phyloP scores from a whole-genome alignment of 2,797 vertebrate genomes.

The Hyperoplus lanceolatus region DNA sequence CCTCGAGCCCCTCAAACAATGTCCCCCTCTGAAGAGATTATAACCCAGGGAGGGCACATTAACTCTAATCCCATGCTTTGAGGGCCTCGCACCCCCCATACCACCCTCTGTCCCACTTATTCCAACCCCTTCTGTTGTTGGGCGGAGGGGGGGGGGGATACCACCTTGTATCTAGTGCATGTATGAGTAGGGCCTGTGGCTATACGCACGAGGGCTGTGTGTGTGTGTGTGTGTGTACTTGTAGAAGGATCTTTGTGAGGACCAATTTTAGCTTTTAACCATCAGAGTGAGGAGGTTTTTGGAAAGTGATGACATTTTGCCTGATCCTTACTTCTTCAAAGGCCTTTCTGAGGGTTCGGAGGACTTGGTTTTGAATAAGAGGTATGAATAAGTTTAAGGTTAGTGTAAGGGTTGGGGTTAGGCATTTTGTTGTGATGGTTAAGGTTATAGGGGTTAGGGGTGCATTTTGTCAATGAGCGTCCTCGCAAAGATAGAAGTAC shows the following conservation, averaged over 20 bases:
- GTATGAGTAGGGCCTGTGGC: slow-evolving; percentile 84
- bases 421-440: no score
- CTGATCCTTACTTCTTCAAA: background rate
- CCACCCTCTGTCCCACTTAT: slow-evolving; percentile 84
- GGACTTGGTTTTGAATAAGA: no score
- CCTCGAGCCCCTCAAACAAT: slow-evolving; percentile 90
- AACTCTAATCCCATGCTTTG: slow-evolving; percentile 91
- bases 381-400: no score
- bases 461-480: no score
- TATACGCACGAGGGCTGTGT: slow-evolving; percentile 77
- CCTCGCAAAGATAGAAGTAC: no score
- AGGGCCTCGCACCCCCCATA: slow-evolving; percentile 81
- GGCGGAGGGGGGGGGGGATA: slow-evolving; percentile 27
- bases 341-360: no score
- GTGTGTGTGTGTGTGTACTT: slow-evolving; percentile 40
- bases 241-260: no score
- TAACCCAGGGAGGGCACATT: slow-evolving; percentile 91
- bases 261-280: no score
- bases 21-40: slow-evolving; percentile 91
- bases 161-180: slow-evolving; percentile 83
- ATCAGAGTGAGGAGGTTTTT: no score
- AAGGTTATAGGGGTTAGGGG: no score
- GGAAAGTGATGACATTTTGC: no score
- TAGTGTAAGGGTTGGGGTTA: no score
- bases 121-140: slow-evolving; percentile 84